Percentiles rank a stretch among this genome's conserved stretches.
phyloP scores from a whole-genome alignment of 2,797 vertebrate species.

The Danio aesculapii region DNA sequence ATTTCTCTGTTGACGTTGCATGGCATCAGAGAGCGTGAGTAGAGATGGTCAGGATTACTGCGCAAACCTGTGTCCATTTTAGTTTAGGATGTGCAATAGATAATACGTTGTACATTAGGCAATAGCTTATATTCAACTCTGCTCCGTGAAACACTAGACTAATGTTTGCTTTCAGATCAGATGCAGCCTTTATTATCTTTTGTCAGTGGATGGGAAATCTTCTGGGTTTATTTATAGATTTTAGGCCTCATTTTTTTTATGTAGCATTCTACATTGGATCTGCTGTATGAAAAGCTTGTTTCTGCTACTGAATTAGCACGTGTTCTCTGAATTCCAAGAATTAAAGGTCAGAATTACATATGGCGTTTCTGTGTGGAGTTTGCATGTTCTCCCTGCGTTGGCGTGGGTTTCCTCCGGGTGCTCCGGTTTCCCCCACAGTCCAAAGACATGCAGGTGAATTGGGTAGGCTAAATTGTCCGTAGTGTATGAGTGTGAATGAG shows the following conservation, averaged over 20 bases:
- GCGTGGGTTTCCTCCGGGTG: too few relatives aligned
- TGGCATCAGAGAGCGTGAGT: constrained; percentile 13
- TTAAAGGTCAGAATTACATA: too few relatives aligned
- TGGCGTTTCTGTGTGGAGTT: too few relatives aligned
- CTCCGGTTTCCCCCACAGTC: too few relatives aligned
- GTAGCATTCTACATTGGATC: background rate
- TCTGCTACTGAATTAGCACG: too few relatives aligned
- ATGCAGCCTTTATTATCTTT: constrained; percentile 1
- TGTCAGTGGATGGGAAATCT: background rate
- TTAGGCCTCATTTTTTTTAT: background rate
- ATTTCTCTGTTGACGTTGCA: constrained; percentile 28
- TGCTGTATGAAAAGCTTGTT: too few relatives aligned
- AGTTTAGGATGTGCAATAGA: background rate
- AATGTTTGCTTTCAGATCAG: background rate
- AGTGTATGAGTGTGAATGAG: too few relatives aligned
- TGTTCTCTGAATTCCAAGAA: too few relatives aligned
- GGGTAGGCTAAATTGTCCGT: too few relatives aligned
- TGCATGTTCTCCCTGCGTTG: too few relatives aligned
- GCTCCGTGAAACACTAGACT: background rate
- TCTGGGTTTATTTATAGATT: background rate
- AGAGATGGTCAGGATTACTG: background rate
- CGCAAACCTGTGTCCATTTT: background rate
- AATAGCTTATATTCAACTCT: background rate
- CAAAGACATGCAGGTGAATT: too few relatives aligned
- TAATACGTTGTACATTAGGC: background rate